phyloP scores from a whole-genome alignment of 2,888 invertebrate genomes.

The Chloromyia formosa region DNA sequence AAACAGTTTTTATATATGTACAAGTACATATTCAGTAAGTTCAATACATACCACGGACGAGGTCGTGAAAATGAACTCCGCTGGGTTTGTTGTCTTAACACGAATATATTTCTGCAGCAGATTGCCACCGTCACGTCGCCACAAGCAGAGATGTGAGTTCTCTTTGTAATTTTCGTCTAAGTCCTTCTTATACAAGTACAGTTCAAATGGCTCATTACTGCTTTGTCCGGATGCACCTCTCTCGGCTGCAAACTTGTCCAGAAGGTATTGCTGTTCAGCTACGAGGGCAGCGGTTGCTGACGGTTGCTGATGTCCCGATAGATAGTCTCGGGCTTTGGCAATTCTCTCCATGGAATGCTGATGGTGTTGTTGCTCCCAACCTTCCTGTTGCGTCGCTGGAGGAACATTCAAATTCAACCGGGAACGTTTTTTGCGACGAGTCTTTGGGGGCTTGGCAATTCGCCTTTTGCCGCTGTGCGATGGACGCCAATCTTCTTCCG shows the following conservation, averaged over 20 bases:
- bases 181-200: conserved; percentile 60
- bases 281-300: not conserved
- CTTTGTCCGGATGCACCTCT: conserved; percentile 25
- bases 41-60: conserved; percentile 61
- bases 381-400: not conserved
- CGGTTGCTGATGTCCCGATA: not conserved
- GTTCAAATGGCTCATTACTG: conserved; percentile 52
- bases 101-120: conserved; percentile 63
- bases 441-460: conserved; percentile 2
- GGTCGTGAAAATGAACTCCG: conserved; percentile 61
- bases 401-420: not conserved
- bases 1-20: too few species aligned
- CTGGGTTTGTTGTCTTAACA: conserved; percentile 57
- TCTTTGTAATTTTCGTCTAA: conserved; percentile 57
- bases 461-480: conserved; percentile 52
- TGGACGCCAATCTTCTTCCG: conserved; percentile 64
- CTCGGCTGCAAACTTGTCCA: conserved; percentile 23
- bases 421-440: conserved; percentile 24
- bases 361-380: not conserved
- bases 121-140: conserved; percentile 62
- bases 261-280: conserved; percentile 20
- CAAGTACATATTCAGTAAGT: too few species aligned
- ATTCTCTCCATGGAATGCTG: not conserved
- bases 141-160: conserved; percentile 61
- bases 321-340: not conserved